Evolutionary conservation across 2,113 vertebrate species (phyloP), one percentile per base, ranked within the genome.

Genomic region (Trinectes maculatus): DNA sequence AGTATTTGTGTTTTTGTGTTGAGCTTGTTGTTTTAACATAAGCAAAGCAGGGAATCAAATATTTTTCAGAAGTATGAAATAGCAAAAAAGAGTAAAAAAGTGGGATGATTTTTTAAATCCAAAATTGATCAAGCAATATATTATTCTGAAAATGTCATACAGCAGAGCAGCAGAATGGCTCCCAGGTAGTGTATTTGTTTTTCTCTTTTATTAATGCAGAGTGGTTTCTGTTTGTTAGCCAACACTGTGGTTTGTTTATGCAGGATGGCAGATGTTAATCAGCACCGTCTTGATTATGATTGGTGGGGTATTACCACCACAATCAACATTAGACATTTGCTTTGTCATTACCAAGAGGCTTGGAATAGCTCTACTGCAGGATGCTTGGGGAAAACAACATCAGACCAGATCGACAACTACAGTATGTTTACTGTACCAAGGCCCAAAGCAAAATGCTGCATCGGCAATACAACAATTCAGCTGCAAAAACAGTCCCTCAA

Each of bases 251-350:
- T 78, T 85, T 83, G 77, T 89, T 89, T 85, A 76, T 54, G 56
- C 60, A 51, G 59, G 74, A 82, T 80, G 47, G 11, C 49, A 0
- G 60, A 67, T 82, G 87, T 83, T 91, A 87, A 90, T 91, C 84
- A 87, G 77, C 68, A 11, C 19, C 22, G 56, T 84, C 84, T 84
- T 90, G 85, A 88, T 90, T 85, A 74, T 85, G 80, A 90, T 88
- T 85, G 79, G 84, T 78, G 65, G 71, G 72, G 68, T 82, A 87
- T 83, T 76, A 59, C 69, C 16, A 15, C 53, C n/a, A 59, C 72
- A 52, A 76, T 81, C 80, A 85, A 67, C 55, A 76, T 76, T 49
- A 79, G 55, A 59, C 74, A 61, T 83, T 80, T 87, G 56, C 72
- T 65, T 84, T 84, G 82, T 86, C 74, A 80, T 82, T 78, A 46